A percentile compares a stretch with the other conserved stretches of the same genome.
Conservation (phyloP, 2,113 vertebrate species). For the Charadrius vociferus region DNA sequence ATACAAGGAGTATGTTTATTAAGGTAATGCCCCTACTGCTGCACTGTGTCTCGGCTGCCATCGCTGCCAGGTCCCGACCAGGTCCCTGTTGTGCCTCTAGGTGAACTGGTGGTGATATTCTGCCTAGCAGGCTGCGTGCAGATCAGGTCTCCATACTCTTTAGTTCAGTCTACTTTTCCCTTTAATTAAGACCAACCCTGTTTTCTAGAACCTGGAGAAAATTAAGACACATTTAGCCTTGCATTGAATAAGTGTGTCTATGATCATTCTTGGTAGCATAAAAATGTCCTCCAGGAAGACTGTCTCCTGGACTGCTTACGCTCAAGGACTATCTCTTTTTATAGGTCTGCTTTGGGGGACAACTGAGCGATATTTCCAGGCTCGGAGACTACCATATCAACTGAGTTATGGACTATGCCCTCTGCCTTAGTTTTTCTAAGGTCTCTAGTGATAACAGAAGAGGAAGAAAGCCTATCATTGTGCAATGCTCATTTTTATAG, state of each 20-base stretch:
- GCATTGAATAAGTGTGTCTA: not conserved
- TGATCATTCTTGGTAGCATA: not conserved
- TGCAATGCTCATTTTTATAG: not conserved
- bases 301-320: not conserved
- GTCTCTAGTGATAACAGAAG: not conserved
- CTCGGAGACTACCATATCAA: not conserved
- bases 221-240: not conserved
- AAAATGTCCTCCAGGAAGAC: not conserved
- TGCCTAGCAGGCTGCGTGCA: not conserved
- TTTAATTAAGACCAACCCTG: slow-evolving; percentile 15
- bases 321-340: not conserved
- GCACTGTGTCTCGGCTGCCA: not conserved
- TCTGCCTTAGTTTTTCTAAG: not conserved
- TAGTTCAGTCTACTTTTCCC: not conserved
- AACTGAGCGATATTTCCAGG: not conserved
- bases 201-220: not conserved
- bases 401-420: not conserved
- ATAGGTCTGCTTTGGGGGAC: not conserved
- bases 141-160: not conserved
- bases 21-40: not conserved
- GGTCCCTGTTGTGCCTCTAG: not conserved
- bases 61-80: not conserved
- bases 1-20: not conserved
- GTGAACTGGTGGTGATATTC: not conserved
- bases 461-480: not conserved